Conservation (phyloP, 35 echinoderm and acorn worm species). For the Diadema setosum region DNA sequence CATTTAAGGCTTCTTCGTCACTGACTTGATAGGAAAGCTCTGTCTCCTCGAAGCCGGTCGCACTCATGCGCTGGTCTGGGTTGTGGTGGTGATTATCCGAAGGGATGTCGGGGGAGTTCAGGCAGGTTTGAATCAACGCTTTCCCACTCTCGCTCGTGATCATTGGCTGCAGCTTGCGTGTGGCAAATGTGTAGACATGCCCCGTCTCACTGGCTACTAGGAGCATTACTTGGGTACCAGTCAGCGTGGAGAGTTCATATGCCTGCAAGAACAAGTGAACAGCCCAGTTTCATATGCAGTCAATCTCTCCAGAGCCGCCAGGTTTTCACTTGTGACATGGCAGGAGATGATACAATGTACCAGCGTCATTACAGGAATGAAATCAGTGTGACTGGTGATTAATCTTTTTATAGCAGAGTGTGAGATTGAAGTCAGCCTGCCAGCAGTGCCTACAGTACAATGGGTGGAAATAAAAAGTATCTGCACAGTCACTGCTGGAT, state of each 20-base stretch:
- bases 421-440: too few species aligned
- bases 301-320: too few species aligned
- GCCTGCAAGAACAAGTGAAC: conserved; percentile 67
- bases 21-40: conserved; percentile 80
- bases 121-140: conserved; percentile 93
- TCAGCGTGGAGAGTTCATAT: conserved; percentile 97
- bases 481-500: too few species aligned
- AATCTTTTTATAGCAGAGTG: too few species aligned
- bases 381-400: too few species aligned
- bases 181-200: conserved; percentile 99
- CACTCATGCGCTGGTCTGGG: conserved; percentile 92
- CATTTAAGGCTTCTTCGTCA: conserved; percentile 69
- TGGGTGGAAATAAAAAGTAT: too few species aligned
- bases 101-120: conserved; percentile 93
- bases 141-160: conserved; percentile 99
- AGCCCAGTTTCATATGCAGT: too few species aligned
- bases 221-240: conserved; percentile 98
- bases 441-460: too few species aligned
- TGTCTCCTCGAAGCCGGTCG: conserved; percentile 98
- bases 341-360: too few species aligned
- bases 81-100: conserved; percentile 34
- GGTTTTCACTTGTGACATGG: too few species aligned
- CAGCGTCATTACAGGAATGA: too few species aligned
- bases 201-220: conserved; percentile 98
- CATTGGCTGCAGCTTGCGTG: conserved; percentile 96